Evolutionary conservation across 2,113 vertebrate genomes (phyloP).

Genomic region (Lophochroa leadbeateri): DNA sequence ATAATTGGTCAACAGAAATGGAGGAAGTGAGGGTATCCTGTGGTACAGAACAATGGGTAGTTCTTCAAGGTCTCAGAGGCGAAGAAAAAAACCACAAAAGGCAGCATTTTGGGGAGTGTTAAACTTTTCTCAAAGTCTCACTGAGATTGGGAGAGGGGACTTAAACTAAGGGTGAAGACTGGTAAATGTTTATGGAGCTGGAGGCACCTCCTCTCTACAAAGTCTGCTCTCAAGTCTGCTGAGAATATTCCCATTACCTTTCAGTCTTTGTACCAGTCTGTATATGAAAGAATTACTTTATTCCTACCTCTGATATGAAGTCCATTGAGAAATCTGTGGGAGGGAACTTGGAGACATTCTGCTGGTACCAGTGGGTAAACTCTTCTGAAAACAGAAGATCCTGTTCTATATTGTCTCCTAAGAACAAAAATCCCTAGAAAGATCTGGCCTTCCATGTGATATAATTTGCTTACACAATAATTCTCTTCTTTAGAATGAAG

Average conservation of each 20-base stretch:
- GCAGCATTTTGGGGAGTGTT: not conserved
- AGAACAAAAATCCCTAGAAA: not conserved
- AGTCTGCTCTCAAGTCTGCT: not conserved
- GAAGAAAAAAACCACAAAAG: not conserved
- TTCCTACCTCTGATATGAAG: not conserved
- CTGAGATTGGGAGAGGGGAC: not conserved
- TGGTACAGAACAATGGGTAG: not conserved
- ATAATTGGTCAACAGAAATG: not conserved
- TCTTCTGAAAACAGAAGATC: not conserved
- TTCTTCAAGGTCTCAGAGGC: not conserved
- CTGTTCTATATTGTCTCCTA: not conserved
- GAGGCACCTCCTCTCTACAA: not conserved
- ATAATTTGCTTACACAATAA: not conserved
- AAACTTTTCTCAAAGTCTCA: not conserved
- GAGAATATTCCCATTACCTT: not conserved
- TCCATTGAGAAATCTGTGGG: not conserved
- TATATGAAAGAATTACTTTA: not conserved
- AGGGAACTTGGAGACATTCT: not conserved
- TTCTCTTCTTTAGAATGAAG: not conserved
- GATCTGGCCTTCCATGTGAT: not conserved
- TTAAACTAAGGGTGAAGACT: not conserved
- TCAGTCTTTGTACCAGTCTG: not conserved
- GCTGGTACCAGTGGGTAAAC: rapidly evolving
- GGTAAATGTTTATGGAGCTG: not conserved
- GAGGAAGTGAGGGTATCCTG: not conserved